Base-by-base conservation (phyloP, 2,113 vertebrate species). In the Willisornis vidua region DNA sequence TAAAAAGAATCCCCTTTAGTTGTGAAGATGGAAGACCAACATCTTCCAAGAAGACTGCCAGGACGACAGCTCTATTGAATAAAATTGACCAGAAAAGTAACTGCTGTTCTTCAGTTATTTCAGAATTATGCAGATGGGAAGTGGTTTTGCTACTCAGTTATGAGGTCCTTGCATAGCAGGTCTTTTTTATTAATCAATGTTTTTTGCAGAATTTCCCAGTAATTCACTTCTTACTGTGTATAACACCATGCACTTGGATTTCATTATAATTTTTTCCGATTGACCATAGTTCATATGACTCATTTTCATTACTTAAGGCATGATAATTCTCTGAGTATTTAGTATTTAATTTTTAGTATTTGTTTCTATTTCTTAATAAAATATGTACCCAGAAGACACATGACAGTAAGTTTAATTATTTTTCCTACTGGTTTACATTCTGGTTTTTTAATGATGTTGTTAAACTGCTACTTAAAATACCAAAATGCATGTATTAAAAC, bases 281-380 rank as follows among this genome's bases (percentile, higher is more conserved):
- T 33, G 29, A 37, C 31, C 29, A 17, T 13, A 93, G n/a, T 72
- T 82, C 46, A 59, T 41, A 74, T 51, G 41, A 43, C 48, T 77
- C n/a, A 61, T 80, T 76, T 95, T 96, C 70, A 70, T 92, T 67
- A 76, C 28, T 31, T 70, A 85, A 79, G 65, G 29, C 23, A 70
- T 58, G 20, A 62, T 43, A 49, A 55, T 46, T 57, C 78, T 72
- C 74, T 78, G 9, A 57, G 24, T 63, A 63, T 41, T 41, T 63
- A 29, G 18, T 62, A 37, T 61, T 26, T 61, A 35, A 39, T 39
- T 82, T 86, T 89, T 96, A 94, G 88, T 94, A 41, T 82, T 91
- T 92, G 24, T 33, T 94, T 85, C 87, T 67, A 78, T 97, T 96
- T 97, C 82, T 92, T 72, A 93, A 93, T 93, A 83, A 97, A 95